These are phyloP conservation scores for Grammomys dolichurus DNA, from an alignment of 2,113 vertebrate genomes.

Conservation along the genomic window DNA sequence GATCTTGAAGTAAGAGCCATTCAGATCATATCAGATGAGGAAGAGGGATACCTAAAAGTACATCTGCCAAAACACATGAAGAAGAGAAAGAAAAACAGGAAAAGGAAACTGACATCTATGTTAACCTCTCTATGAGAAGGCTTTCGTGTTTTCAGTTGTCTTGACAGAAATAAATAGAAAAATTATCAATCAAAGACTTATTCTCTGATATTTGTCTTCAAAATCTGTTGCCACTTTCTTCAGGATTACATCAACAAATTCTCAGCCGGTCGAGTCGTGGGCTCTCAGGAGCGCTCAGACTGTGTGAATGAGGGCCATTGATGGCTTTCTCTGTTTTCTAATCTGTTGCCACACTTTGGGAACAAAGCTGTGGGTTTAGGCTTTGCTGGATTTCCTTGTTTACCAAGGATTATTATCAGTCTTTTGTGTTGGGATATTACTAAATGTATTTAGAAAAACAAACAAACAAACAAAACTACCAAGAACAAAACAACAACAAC, in stretches of 20 bases:
- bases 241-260: conserved; percentile 83
- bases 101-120: conserved; percentile 98
- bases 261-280: conserved; percentile 69
- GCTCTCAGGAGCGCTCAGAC: conserved; percentile 81
- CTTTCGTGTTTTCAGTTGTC: conserved; percentile 98
- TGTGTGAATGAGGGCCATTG: conserved; percentile 77
- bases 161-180: conserved; percentile 99
- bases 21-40: conserved; percentile 96
- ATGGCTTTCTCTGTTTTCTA: conserved; percentile 58
- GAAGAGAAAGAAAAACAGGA: conserved; percentile 99
- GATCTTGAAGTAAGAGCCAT: conserved; percentile 94
- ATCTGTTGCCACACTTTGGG: conserved; percentile 75
- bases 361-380: conserved; percentile 69
- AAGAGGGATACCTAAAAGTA: conserved; percentile 95
- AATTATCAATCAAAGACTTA: conserved; percentile 98
- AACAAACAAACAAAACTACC: conserved; percentile 61
- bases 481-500: no score
- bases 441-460: conserved; percentile 77
- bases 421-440: conserved; percentile 79
- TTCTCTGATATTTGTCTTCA: conserved; percentile 88
- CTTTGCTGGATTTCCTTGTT: conserved; percentile 77
- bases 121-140: conserved; percentile 98
- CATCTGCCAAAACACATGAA: conserved; percentile 95
- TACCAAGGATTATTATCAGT: conserved; percentile 79
- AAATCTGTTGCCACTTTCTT: conserved; percentile 80